Percentiles rank a stretch among this genome's conserved stretches.
phyloP scores from a whole-genome alignment of 2,113 vertebrate species.

The Limnothrissa miodon region DNA sequence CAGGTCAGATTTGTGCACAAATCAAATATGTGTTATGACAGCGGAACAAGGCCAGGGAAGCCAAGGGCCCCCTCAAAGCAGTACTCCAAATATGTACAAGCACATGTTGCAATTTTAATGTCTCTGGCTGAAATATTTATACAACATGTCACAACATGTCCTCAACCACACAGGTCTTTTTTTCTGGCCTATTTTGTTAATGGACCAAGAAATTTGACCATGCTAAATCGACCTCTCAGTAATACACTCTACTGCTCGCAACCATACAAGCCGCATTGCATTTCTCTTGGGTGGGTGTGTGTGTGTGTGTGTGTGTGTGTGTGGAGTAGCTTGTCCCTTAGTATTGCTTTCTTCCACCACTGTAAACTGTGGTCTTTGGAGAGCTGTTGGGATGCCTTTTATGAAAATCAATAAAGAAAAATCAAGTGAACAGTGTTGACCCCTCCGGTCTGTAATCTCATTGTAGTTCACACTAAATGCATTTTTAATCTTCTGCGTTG shows the following conservation, averaged over 20 bases:
- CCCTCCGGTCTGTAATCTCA: neutral
- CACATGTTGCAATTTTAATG: slow-evolving; percentile 38
- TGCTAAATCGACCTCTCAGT: neutral
- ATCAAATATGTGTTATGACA: neutral
- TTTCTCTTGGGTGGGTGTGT: neutral
- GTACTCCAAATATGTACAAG: slow-evolving; percentile 9
- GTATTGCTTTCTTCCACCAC: slow-evolving; percentile 6
- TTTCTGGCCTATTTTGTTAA: slow-evolving; percentile 9
- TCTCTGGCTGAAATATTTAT: slow-evolving; percentile 34
- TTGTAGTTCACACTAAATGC: neutral
- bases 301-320: slow-evolving; percentile 3
- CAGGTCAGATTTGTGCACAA: neutral
- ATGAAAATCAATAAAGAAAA: neutral
- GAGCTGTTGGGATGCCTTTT: slow-evolving; percentile 18
- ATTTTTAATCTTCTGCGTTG: neutral
- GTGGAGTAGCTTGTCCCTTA: neutral
- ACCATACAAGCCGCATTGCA: neutral
- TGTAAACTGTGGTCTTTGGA: neutral
- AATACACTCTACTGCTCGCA: neutral
- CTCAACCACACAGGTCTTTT: neutral
- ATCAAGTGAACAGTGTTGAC: neutral
- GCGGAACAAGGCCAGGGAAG: neutral
- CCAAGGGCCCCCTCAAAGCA: neutral
- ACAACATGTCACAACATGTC: neutral
- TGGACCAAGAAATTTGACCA: neutral